A percentile compares a stretch with the other conserved stretches of the same genome.
These are phyloP conservation scores for Willisornis vidua DNA, from an alignment of 2,113 vertebrate species.

Conservation along the genomic window DNA sequence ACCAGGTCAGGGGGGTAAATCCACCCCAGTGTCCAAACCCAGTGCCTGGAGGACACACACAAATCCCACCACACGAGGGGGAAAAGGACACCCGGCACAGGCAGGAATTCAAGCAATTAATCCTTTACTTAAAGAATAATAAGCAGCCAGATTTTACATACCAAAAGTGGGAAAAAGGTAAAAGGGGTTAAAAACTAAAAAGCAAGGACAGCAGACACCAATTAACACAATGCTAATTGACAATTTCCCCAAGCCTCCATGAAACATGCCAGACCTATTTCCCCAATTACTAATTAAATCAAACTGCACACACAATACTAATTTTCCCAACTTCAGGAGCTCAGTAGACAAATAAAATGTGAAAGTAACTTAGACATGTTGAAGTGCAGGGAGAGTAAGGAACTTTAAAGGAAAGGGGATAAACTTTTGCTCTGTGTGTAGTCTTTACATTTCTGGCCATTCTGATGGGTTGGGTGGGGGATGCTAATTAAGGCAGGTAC, in stretches of 20 bases:
- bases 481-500: background rate
- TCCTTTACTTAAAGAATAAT: conserved; percentile 87
- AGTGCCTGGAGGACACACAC: conserved; percentile 33
- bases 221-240: conserved; percentile 89
- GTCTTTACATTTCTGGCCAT: conserved; percentile 19
- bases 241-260: conserved; percentile 85
- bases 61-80: conserved; percentile 53
- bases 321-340: conserved; percentile 83
- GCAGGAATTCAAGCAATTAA: conserved; percentile 83
- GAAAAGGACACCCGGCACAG: conserved; percentile 70
- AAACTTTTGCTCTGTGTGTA: conserved; percentile 44
- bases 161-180: conserved; percentile 82
- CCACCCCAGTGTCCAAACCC: background rate
- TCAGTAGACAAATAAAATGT: conserved; percentile 80
- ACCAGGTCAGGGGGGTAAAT: background rate
- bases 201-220: conserved; percentile 85
- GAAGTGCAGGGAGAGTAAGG: conserved; percentile 59
- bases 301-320: conserved; percentile 81
- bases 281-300: conserved; percentile 88
- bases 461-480: background rate
- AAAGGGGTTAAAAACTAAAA: conserved; percentile 89
- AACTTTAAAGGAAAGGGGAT: conserved; percentile 48
- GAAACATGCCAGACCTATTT: conserved; percentile 85
- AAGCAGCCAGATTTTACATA: conserved; percentile 80
- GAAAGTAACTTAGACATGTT: conserved; percentile 76